Evolutionary conservation across 2,113 vertebrate species (phyloP).

Genomic region (Oryzias curvinotus): DNA sequence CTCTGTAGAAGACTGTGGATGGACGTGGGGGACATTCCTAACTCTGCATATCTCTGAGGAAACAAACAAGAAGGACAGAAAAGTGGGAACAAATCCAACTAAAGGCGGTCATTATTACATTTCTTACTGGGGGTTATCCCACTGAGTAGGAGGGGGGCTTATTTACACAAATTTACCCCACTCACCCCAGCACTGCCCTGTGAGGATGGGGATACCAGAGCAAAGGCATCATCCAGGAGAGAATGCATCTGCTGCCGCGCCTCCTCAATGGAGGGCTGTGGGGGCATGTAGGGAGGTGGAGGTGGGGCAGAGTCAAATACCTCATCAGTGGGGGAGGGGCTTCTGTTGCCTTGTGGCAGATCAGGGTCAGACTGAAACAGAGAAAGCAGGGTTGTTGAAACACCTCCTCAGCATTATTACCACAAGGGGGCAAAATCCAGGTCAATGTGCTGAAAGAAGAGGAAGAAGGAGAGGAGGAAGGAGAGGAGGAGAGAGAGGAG

Average conservation of each 20-base stretch:
- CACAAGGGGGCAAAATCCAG: not conserved
- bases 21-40: constrained; percentile 87
- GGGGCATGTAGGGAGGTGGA: constrained; percentile 86
- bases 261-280: constrained; percentile 94
- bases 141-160: not conserved
- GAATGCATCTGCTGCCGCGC: constrained; percentile 98
- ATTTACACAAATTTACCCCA: constrained; percentile 52
- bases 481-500: no score
- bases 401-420: no score
- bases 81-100: not conserved
- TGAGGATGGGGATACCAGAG: constrained; percentile 90
- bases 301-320: constrained; percentile 77
- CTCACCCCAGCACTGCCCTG: constrained; percentile 73
- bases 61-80: constrained; percentile 6
- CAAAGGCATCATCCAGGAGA: constrained; percentile 95
- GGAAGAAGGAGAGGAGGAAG: no score
- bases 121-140: no score
- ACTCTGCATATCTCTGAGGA: constrained; percentile 87
- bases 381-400: not conserved
- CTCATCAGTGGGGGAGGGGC: constrained; percentile 83
- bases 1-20: constrained; percentile 85
- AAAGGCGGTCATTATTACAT: not conserved
- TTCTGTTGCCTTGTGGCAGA: constrained; percentile 83
- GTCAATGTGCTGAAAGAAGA: not conserved
- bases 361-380: constrained; percentile 88